These are phyloP conservation scores for Eulemur coronatus DNA, from an alignment of 2,797 vertebrate species.

Conservation along the genomic window DNA sequence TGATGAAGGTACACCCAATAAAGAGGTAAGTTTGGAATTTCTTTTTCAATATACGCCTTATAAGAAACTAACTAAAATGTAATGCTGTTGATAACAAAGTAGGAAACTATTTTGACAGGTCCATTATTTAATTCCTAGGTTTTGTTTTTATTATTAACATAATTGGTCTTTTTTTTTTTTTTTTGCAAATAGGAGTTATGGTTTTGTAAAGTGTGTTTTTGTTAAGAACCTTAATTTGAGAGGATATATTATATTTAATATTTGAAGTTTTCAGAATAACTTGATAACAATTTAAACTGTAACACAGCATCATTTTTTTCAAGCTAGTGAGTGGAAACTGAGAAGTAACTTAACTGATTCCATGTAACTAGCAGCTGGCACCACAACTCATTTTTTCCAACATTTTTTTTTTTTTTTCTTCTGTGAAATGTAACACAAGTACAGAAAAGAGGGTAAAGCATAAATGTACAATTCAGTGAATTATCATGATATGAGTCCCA, in stretches of 20 bases:
- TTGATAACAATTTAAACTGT: not conserved
- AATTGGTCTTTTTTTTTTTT: not conserved
- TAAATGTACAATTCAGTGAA: not conserved
- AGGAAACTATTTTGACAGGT: not conserved
- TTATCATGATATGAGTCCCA: not conserved
- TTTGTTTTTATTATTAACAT: conserved; percentile 23
- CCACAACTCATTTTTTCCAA: not conserved
- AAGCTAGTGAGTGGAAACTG: not conserved
- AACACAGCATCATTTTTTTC: not conserved
- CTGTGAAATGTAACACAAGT: not conserved
- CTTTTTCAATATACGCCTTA: conserved; percentile 14
- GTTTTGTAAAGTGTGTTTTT: conserved; percentile 19
- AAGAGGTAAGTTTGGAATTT: conserved; percentile 90
- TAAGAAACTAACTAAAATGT: not conserved
- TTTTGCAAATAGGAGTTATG: not conserved
- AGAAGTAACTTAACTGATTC: not conserved
- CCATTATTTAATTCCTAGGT: not conserved
- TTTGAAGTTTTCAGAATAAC: conserved; percentile 33
- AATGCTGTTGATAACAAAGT: not conserved
- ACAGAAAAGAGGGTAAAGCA: not conserved
- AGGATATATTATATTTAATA: conserved; percentile 4
- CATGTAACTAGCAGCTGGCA: not conserved
- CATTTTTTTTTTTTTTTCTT: not conserved
- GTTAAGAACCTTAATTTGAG: conserved; percentile 29
- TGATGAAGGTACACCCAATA: conserved; percentile 89